Evolutionary conservation across 2,113 vertebrate species (phyloP).

Genomic region (Podocnemis expansa): DNA sequence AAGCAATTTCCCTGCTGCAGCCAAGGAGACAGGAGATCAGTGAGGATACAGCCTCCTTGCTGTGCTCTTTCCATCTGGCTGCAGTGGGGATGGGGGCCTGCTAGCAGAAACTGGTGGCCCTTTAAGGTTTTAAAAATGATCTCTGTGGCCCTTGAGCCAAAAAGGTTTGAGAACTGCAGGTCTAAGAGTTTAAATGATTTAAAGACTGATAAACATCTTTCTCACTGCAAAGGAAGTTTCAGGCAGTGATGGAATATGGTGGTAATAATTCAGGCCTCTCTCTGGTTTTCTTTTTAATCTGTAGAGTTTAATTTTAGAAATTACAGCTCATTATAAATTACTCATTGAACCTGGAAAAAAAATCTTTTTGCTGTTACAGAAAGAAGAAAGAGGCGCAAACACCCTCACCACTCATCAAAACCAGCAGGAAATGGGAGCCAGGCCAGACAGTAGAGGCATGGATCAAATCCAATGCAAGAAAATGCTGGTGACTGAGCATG

Average conservation of each 20-base stretch:
- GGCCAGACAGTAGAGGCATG: neutral
- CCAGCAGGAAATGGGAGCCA: neutral
- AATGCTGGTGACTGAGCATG: fast-evolving
- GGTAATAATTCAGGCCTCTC: neutral
- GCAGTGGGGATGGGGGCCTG: too few species aligned
- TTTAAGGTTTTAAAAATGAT: too few species aligned
- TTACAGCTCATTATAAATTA: slow-evolving; percentile 13
- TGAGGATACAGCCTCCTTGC: too few species aligned
- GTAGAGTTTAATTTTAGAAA: slow-evolving; percentile 44
- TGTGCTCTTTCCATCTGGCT: too few species aligned
- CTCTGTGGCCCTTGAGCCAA: too few species aligned
- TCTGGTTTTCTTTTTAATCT: neutral
- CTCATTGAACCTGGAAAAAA: slow-evolving; percentile 19
- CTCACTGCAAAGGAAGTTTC: neutral
- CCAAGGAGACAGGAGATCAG: too few species aligned
- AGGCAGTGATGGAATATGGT: neutral
- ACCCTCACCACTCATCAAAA: neutral
- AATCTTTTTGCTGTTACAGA: neutral
- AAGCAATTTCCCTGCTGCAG: too few species aligned
- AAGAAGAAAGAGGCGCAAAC: neutral
- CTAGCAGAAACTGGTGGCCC: too few species aligned
- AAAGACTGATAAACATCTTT: neutral
- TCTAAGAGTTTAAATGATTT: neutral
- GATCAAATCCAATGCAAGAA: fast-evolving
- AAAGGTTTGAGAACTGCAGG: neutral